Conservation (phyloP, 2,888 invertebrate genomes). For the Hydropsyche betteni region DNA sequence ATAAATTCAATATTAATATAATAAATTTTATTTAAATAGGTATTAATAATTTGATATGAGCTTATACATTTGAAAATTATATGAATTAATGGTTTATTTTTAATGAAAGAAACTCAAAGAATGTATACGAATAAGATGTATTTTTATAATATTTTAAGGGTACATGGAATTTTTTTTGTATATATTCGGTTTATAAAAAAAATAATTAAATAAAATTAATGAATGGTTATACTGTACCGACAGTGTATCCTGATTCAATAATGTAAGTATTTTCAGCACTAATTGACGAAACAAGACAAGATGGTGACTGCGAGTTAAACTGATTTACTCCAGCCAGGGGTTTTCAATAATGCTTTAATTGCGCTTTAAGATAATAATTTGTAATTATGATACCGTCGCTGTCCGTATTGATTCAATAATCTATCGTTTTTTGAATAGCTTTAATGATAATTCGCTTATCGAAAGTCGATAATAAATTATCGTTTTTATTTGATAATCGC, state of each 20-base stretch:
- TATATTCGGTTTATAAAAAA: not conserved
- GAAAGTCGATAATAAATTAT: not conserved
- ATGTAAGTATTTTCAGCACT: constrained; percentile 35
- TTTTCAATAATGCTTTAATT: constrained; percentile 24
- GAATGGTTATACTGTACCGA: constrained; percentile 18
- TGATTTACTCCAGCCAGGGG: constrained; percentile 30
- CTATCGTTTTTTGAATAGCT: not conserved
- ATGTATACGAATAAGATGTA: too few relatives aligned
- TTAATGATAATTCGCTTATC: not conserved
- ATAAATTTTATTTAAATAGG: too few relatives aligned
- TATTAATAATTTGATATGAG: too few relatives aligned
- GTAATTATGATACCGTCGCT: not conserved
- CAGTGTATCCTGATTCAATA: constrained; percentile 38
- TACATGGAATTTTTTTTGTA: too few relatives aligned
- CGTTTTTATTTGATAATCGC: too few relatives aligned
- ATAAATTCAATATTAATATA: too few relatives aligned
- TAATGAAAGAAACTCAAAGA: too few relatives aligned
- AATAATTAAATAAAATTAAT: not conserved
- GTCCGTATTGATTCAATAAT: not conserved
- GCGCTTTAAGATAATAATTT: constrained; percentile 9
- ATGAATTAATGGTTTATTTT: too few relatives aligned
- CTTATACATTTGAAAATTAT: too few relatives aligned
- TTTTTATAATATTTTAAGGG: too few relatives aligned
- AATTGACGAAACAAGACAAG: constrained; percentile 40
- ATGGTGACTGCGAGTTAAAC: constrained; percentile 29